Percentiles rank a stretch among this genome's conserved stretches.
Conservation (phyloP, 2,113 vertebrate genomes). For the Propithecus coquereli region DNA sequence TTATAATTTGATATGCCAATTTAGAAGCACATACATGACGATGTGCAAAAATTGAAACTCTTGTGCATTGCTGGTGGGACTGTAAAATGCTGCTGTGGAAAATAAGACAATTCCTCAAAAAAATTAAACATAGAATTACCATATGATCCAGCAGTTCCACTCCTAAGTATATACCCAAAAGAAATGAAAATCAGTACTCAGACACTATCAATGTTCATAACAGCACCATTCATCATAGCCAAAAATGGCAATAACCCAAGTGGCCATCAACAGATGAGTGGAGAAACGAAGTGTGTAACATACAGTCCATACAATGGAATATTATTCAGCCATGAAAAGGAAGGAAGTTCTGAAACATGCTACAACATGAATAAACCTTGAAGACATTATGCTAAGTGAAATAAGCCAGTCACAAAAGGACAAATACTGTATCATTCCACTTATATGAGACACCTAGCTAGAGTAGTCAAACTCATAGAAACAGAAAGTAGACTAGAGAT, state of each 20-base stretch:
- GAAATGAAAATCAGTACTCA: background rate
- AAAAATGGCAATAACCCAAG: background rate
- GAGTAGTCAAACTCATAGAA: background rate
- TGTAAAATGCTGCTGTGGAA: background rate
- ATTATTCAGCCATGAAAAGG: background rate
- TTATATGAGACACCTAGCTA: background rate
- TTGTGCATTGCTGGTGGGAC: background rate
- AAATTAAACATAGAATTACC: background rate
- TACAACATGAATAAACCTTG: background rate
- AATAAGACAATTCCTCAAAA: background rate
- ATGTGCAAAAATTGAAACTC: background rate
- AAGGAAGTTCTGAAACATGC: background rate
- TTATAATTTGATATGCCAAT: background rate
- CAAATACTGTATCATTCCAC: background rate
- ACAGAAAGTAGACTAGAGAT: background rate
- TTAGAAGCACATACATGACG: background rate
- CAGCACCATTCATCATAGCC: background rate
- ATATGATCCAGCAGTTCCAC: background rate
- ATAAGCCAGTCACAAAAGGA: background rate
- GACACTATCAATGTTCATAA: background rate
- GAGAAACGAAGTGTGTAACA: background rate
- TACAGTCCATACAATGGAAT: background rate
- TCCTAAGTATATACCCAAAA: background rate
- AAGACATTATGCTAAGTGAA: background rate
- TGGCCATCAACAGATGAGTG: background rate